Conservation (phyloP, 2,113 vertebrate genomes). For the Lepus timidus region DNA sequence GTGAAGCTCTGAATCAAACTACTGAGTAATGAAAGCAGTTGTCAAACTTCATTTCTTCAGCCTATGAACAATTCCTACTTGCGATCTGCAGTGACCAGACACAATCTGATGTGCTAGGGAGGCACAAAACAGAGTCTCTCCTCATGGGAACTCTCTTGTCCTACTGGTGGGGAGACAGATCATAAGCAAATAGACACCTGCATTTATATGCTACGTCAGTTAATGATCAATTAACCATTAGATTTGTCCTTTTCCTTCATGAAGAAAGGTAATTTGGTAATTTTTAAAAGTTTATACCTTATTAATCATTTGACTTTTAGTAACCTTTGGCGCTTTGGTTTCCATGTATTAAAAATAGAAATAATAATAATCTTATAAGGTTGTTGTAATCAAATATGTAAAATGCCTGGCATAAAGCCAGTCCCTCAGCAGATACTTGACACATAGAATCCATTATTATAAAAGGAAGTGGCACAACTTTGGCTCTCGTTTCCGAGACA, state of each 20-base stretch:
- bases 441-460: slow-evolving; percentile 10
- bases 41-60: slow-evolving; percentile 28
- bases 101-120: neutral
- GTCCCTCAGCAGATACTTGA: neutral
- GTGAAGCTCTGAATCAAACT: slow-evolving; percentile 51
- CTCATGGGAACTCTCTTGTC: neutral
- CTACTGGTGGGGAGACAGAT: neutral
- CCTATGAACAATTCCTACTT: neutral
- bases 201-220: neutral
- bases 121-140: neutral
- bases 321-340: slow-evolving; percentile 57
- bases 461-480: neutral
- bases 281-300: slow-evolving; percentile 53
- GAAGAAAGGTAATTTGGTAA: slow-evolving; percentile 53
- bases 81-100: neutral
- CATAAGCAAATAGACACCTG: neutral
- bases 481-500: neutral
- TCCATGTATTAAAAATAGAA: slow-evolving; percentile 57
- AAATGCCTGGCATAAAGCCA: slow-evolving; percentile 55
- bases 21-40: slow-evolving; percentile 4
- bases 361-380: slow-evolving; percentile 60
- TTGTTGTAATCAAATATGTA: slow-evolving; percentile 48
- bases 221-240: neutral
- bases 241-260: neutral
- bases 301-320: slow-evolving; percentile 43